phyloP scores from a whole-genome alignment of 2,113 vertebrate genomes.

The Poeciliopsis occidentalis region DNA sequence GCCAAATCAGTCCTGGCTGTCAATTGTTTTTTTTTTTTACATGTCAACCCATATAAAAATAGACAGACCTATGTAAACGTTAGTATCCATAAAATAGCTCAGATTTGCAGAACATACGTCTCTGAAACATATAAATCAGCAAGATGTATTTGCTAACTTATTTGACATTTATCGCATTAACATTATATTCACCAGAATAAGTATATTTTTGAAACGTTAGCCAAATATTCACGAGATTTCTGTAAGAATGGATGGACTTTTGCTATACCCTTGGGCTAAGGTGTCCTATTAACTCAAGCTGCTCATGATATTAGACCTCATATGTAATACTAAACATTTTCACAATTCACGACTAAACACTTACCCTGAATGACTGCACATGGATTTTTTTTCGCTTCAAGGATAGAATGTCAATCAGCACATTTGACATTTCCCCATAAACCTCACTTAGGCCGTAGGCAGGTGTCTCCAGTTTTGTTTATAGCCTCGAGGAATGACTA shows the following conservation, averaged over 20 bases:
- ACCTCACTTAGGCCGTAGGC: slow-evolving; percentile 26
- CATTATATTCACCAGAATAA: slow-evolving; percentile 21
- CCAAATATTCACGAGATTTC: slow-evolving; percentile 26
- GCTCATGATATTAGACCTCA: neutral
- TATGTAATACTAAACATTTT: slow-evolving; percentile 6
- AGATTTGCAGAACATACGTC: neutral
- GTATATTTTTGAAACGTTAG: slow-evolving; percentile 26
- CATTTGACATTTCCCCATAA: slow-evolving; percentile 37
- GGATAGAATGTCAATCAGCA: slow-evolving; percentile 27
- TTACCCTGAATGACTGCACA: slow-evolving; percentile 3
- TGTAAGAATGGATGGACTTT: slow-evolving; percentile 54
- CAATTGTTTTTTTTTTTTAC: neutral
- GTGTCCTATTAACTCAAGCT: neutral
- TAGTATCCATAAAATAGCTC: neutral
- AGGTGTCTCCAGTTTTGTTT: slow-evolving; percentile 48
- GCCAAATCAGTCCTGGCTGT: slow-evolving; percentile 14
- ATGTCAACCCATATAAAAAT: neutral
- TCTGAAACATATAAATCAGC: neutral
- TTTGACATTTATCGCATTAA: slow-evolving; percentile 1
- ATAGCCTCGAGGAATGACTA: slow-evolving; percentile 48
- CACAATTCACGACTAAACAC: neutral
- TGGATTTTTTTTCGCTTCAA: slow-evolving; percentile 2
- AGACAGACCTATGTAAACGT: neutral
- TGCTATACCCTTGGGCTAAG: slow-evolving; percentile 20
- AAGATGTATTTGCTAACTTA: neutral